Evolutionary conservation across 2,888 invertebrate genomes (phyloP), one percentile per base, ranked within the genome.

Genomic region (Polyommatus icarus): DNA sequence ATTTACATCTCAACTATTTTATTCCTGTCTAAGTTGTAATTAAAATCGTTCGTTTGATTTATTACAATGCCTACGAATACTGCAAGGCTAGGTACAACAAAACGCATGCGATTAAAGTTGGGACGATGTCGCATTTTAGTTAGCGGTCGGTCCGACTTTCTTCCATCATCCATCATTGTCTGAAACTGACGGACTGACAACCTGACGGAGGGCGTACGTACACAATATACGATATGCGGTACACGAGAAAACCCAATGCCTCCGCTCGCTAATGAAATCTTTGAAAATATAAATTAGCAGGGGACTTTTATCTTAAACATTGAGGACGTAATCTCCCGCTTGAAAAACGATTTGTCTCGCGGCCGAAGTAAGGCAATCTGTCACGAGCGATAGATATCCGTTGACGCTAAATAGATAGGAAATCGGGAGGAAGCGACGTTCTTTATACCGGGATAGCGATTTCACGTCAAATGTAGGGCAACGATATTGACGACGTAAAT

Each of bases 1-100:
- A 72, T 72, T 72, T 72, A 72, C 72, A 72, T 72, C 18, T 40
- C 36, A 72, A 72, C 40, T 40, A 72, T 72, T 67, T 67, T 67
- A 67, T 67, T 67, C 32, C 29, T 32, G 67, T 67, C 67, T 29
- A 29, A 29, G 67, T 67, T 67, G 67, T 67, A 32, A 32, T 67
- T 67, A 67, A 67, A 67, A 67, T 72, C 40, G 72, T 40, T 20
- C 72, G n/a, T 18, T 40, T 72, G 32, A 71, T 71, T n/a, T 71
- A 71, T 36, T 20, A 20, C 72, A 40, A n/a, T 72, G 40, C 36
- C 72, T 40, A 20, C 20, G 32, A 20, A 32, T 67, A 32, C 29
- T 32, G 67, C 67, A 24, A 10, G 20, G 8, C 24, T 32, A 29
- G 12, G 20, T 20, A 29, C 29, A 29, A 29, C 24, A 67, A 61